These are phyloP conservation scores for Papilio machaon DNA, from an alignment of 1,140 invertebrate species.

Conservation along the genomic window DNA sequence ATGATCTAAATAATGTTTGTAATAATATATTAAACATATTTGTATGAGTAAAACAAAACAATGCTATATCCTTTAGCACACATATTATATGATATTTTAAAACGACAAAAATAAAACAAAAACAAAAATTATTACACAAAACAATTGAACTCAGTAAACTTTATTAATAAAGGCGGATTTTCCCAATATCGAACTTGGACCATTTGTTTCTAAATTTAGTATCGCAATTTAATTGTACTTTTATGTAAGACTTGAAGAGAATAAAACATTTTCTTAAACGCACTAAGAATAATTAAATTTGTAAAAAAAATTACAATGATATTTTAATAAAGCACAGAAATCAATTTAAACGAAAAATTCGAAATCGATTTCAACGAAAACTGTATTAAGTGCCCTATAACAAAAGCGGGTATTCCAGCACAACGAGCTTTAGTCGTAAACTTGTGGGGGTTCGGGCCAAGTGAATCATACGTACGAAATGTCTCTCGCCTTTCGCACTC, in stretches of 20 bases:
- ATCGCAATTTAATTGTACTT: no score
- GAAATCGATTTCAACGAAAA: slow-evolving; percentile 17
- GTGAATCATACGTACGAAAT: slow-evolving; percentile 29
- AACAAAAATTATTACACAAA: no score
- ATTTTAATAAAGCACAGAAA: not conserved
- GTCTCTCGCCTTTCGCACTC: not conserved
- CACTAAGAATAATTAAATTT: no score
- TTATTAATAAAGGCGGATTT: no score
- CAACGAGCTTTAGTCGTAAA: slow-evolving; percentile 31
- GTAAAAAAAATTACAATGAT: not conserved
- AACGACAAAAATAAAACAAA: not conserved
- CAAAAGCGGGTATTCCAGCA: slow-evolving; percentile 20
- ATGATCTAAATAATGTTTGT: slow-evolving; percentile 41
- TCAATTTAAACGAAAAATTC: not conserved
- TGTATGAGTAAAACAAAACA: not conserved
- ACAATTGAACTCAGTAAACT: no score
- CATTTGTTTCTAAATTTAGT: no score
- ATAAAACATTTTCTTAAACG: no score
- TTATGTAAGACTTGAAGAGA: no score
- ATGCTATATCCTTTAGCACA: not conserved
- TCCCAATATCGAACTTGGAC: no score
- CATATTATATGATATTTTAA: not conserved
- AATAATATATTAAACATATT: not conserved
- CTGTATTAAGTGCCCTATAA: not conserved
- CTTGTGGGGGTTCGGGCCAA: slow-evolving; percentile 21